These are phyloP conservation scores for Caenorhabditis afra DNA, from an alignment of 2,888 invertebrate genomes.

Conservation along the genomic window DNA sequence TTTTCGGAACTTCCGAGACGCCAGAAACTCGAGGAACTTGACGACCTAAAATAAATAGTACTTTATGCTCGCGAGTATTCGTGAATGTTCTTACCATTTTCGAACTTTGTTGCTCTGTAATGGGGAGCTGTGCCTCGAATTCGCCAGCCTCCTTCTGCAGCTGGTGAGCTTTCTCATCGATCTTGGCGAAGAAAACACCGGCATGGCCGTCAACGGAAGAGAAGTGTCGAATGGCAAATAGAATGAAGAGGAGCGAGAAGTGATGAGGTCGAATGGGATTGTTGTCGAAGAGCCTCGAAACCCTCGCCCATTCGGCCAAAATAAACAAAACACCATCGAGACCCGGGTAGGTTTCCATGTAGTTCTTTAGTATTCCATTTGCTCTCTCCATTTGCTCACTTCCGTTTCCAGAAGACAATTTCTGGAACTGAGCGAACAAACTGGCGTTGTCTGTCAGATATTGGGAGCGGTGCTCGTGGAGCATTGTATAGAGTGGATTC, in stretches of 20 bases:
- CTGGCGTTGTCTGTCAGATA: slow-evolving; percentile 52
- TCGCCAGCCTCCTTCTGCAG: background rate
- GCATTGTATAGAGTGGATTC: slow-evolving; percentile 50
- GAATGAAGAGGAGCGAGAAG: slow-evolving; percentile 55
- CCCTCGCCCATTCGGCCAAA: slow-evolving; percentile 58
- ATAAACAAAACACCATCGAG: slow-evolving; percentile 58
- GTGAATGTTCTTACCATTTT: slow-evolving; percentile 40
- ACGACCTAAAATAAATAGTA: slow-evolving; percentile 33
- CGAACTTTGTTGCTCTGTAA: slow-evolving; percentile 26
- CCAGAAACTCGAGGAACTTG: slow-evolving; percentile 64
- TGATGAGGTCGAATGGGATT: slow-evolving; percentile 48
- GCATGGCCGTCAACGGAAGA: slow-evolving; percentile 52
- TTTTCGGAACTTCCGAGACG: slow-evolving; percentile 62
- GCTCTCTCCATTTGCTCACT: slow-evolving; percentile 31
- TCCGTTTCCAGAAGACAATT: background rate
- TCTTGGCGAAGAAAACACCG: slow-evolving; percentile 30
- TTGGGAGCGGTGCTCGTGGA: slow-evolving; percentile 47
- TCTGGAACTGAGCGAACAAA: slow-evolving; percentile 25
- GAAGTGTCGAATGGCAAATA: slow-evolving; percentile 53
- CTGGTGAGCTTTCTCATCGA: slow-evolving; percentile 11
- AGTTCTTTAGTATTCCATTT: slow-evolving; percentile 29
- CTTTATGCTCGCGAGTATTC: too few relatives aligned
- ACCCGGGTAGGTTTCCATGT: slow-evolving; percentile 38
- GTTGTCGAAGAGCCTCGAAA: slow-evolving; percentile 37
- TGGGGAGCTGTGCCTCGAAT: background rate